Evolutionary conservation across 2,113 vertebrate species (phyloP), one percentile per base, ranked within the genome.

Genomic region (Bujurquina vittata): DNA sequence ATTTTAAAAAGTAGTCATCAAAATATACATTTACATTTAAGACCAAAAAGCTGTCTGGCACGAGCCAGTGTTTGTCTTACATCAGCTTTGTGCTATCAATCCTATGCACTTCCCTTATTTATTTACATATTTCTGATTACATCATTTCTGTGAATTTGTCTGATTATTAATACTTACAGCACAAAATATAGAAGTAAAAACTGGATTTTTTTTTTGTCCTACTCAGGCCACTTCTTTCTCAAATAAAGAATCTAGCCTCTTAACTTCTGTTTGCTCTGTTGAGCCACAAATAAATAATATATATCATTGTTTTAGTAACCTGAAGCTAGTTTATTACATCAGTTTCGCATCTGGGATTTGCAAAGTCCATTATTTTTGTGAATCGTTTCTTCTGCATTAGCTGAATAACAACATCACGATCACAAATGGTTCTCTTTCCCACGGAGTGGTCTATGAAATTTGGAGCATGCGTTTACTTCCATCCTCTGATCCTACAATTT

Each of bases 401-500:
- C 9, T 31, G n/a, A 61, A 43, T 15, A 62, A 43, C 75, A 31
- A 29, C 31, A 3, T 1, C 65, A 20, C 18, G 46, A n/a, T 52
- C 72, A 55, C 22, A 74, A 22, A n/a, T 22, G 22, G 0, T 2
- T 56, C 72, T 74, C 29, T n/a, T 35, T 72, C 46, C 65, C 46
- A 52, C 17, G 20, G 12, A 49, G 26, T 49, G 79, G 46, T 59
- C 20, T 12, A 3, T 81, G 72, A 83, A 77, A 83, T 26, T 73
- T 56, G 23, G 29, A 81, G 65, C 74, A 55, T 69, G 20, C 43
- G 73, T 80, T 90, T 90, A 73, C 69, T 85, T 57, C 52, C 81
- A 72, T 84, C 75, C 83, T 85, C 63, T 61, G 17, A 80, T 92
- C 89, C 86, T 90, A 61, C 89, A 87, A 89, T 84, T 92, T 90